Evolutionary conservation across 2,797 vertebrate genomes (phyloP).

Genomic region (Poliocrania exsul): DNA sequence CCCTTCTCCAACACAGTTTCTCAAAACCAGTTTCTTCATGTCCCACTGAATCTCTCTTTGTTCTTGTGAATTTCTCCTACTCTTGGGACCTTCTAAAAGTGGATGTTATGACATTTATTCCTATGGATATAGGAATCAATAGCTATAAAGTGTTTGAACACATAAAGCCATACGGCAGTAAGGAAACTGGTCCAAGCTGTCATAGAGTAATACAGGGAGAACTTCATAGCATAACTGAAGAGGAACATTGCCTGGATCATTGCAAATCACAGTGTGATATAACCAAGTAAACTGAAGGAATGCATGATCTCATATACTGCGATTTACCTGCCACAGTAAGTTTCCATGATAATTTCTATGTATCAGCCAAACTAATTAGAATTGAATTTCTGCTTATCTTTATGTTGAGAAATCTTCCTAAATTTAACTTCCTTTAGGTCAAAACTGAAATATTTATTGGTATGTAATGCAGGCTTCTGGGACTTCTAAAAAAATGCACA

Average conservation of each 20-base stretch:
- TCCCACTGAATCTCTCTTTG: background rate
- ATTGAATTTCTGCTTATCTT: background rate
- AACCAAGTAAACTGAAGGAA: background rate
- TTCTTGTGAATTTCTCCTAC: background rate
- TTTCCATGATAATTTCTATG: background rate
- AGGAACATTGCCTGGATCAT: background rate
- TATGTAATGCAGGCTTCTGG: background rate
- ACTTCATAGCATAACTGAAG: background rate
- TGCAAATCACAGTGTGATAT: background rate
- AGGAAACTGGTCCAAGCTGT: background rate
- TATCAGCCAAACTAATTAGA: background rate
- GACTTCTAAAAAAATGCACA: constrained; percentile 13
- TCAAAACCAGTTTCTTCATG: background rate
- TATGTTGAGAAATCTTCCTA: background rate
- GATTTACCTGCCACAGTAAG: background rate
- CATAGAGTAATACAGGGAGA: background rate
- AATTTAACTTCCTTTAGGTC: background rate
- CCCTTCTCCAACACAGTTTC: background rate
- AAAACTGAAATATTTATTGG: constrained; percentile 43
- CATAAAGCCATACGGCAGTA: background rate
- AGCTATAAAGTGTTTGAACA: background rate
- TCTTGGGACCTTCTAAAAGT: background rate
- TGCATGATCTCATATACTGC: background rate
- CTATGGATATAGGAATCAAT: background rate
- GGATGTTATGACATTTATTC: background rate